A percentile compares a stretch with the other conserved stretches of the same genome.
Evolutionary conservation across 2,113 vertebrate genomes (phyloP).

Genomic region (Ranitomeya variabilis): DNA sequence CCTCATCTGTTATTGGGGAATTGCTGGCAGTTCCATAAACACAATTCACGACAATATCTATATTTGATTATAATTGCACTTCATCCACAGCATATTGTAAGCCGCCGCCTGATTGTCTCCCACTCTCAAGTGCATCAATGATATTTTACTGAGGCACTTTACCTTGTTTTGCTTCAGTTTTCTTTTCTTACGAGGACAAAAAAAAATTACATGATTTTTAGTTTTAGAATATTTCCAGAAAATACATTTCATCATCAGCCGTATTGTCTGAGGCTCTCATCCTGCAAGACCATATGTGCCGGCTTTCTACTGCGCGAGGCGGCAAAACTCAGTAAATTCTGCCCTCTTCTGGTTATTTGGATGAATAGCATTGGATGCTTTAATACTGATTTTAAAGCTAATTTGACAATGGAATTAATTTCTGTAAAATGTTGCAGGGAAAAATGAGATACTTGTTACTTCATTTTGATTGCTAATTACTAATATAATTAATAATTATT

Average conservation of each 20-base stretch:
- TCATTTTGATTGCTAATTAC: too few relatives aligned
- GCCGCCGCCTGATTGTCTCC: not conserved
- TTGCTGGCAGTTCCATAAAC: not conserved
- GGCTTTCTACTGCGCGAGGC: not conserved
- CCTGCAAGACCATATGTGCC: not conserved
- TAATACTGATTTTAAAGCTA: not conserved
- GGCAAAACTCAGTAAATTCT: conserved; percentile 65
- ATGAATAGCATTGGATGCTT: not conserved
- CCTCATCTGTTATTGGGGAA: not conserved
- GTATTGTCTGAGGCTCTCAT: not conserved
- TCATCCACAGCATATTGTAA: not conserved
- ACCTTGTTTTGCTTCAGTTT: not conserved
- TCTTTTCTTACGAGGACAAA: conserved; percentile 10
- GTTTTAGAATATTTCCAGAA: conserved; percentile 13
- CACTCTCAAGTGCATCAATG: conserved; percentile 1
- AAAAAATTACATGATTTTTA: conserved; percentile 32
- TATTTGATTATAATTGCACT: not conserved
- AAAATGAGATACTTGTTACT: too few relatives aligned
- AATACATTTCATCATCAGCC: conserved; percentile 37
- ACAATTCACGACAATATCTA: not conserved
- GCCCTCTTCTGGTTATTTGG: conserved; percentile 73
- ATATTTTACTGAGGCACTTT: conserved; percentile 18
- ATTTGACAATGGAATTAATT: not conserved
- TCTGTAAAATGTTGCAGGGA: too few relatives aligned
- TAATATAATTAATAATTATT: too few relatives aligned